Evolutionary conservation across 2,888 invertebrate species (phyloP).

Genomic region (Nesidiocoris tenuis): DNA sequence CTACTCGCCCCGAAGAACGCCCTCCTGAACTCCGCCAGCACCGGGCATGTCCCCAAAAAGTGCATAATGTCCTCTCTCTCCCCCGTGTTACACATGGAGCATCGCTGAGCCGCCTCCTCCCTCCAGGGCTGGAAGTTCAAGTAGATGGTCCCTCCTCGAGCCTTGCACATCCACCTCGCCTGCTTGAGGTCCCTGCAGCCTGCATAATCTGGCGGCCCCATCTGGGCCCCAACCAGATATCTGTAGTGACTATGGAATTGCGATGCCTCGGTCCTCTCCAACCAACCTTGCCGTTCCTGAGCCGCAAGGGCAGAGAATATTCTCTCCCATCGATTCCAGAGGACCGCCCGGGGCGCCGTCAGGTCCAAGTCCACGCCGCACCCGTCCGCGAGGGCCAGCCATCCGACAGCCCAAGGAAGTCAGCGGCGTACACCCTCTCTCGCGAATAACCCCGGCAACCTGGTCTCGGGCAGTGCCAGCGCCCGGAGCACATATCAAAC

Average conservation of each 20-base stretch:
- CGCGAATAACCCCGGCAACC: neutral
- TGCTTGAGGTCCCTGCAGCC: too few relatives aligned
- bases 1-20: neutral
- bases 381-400: neutral
- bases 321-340: neutral
- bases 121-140: neutral
- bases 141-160: neutral
- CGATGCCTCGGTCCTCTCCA: neutral
- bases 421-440: neutral
- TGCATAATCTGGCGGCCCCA: neutral
- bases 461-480: neutral
- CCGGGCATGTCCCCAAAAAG: neutral
- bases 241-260: too few relatives aligned
- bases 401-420: neutral
- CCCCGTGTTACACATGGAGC: neutral
- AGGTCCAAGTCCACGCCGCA: neutral
- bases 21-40: neutral
- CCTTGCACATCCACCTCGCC: neutral
- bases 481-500: neutral
- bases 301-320: too few relatives aligned
- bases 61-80: neutral
- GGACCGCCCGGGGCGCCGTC: neutral
- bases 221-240: too few relatives aligned
- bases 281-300: too few relatives aligned
- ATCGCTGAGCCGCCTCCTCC: neutral